Base-by-base conservation (phyloP, 2,113 vertebrate species). In the Egretta garzetta region DNA sequence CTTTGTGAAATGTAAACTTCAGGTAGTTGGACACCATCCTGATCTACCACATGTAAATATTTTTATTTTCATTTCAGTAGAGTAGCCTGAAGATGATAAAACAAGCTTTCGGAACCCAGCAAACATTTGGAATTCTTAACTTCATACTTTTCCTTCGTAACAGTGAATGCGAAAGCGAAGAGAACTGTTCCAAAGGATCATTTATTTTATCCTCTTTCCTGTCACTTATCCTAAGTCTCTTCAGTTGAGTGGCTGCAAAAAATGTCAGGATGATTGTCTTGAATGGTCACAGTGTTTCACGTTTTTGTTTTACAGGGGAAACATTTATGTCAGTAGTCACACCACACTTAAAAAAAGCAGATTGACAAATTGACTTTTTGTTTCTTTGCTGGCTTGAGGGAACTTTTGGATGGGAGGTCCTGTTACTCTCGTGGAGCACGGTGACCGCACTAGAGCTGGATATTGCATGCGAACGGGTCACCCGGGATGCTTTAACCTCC, bases 381-480 rank as follows among this genome's bases (percentile, higher is more conserved):
- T 79, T 85, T 72, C 43, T 27, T 74, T 6, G 27, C 74, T 35
- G 86, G 55, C 47, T 80, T 22, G 64, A 37, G 60, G 33, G 56
- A 33, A 20, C 37, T 64, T 79, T 71, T 7, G 60, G 68, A 17
- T 17, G 33, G 56, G 60, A 64, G 22, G 53, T 58, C 72, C 27
- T 33, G 1, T 4, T 26, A 2, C 76, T 43, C 30, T 37, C 77
- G 4, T 1, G 22, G 14, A 8, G 63, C 2, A 4, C 1, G 71
- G 67, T 60, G 83, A 49, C 77, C 60, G 80, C 53, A 21, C 6
- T 14, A 30, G 39, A 22, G 80, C 23, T 7, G 72, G 68, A 28
- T n/a, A 18, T 1, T 14, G 73, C 30, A 1, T 1, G 4, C 0
- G 53, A 70, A 43, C 0, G 53, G 75, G 9, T 73, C 76, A 20